Conservation (phyloP, 1,140 invertebrate species). For the Brachionus asplanchnoidis region DNA sequence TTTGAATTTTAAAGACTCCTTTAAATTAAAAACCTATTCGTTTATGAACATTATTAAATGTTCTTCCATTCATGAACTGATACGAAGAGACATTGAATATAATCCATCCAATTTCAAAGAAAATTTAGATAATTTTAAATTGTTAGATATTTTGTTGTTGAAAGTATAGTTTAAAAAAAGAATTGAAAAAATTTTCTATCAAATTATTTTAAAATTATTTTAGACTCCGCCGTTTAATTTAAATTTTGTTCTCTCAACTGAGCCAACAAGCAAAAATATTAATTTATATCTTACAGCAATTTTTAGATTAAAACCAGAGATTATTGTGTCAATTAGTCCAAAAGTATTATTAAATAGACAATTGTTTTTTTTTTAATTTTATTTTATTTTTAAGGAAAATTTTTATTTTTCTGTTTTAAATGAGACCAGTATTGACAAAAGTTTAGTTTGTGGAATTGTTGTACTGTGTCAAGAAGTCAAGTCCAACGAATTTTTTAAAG, state of each 20-base stretch:
- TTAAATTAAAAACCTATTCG: neutral
- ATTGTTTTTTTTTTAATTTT: neutral
- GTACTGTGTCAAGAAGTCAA: constrained; percentile 4
- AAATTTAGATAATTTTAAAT: neutral
- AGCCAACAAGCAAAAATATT: constrained; percentile 10
- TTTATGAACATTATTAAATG: constrained; percentile 22
- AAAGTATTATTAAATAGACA: neutral
- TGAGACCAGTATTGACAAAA: constrained; percentile 16
- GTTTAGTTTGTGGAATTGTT: constrained; percentile 4
- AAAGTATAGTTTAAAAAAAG: neutral
- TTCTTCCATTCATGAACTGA: neutral
- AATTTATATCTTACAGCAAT: constrained; percentile 9
- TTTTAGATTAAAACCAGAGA: constrained; percentile 12
- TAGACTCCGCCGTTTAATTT: constrained; percentile 16
- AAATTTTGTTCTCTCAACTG: constrained; percentile 1
- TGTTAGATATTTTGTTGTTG: neutral
- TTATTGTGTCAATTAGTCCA: constrained; percentile 18
- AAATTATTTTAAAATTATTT: neutral
- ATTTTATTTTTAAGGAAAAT: neutral
- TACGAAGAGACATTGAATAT: neutral
- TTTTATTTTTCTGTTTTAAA: constrained; percentile 24
- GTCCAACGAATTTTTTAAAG: neutral
- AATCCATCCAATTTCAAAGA: neutral
- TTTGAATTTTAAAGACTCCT: neutral
- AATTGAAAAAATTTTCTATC: too few species aligned